A percentile compares a stretch with the other conserved stretches of the same genome.
Evolutionary conservation across 2,888 invertebrate genomes (phyloP).

Genomic region (Eristalinus aeneus): DNA sequence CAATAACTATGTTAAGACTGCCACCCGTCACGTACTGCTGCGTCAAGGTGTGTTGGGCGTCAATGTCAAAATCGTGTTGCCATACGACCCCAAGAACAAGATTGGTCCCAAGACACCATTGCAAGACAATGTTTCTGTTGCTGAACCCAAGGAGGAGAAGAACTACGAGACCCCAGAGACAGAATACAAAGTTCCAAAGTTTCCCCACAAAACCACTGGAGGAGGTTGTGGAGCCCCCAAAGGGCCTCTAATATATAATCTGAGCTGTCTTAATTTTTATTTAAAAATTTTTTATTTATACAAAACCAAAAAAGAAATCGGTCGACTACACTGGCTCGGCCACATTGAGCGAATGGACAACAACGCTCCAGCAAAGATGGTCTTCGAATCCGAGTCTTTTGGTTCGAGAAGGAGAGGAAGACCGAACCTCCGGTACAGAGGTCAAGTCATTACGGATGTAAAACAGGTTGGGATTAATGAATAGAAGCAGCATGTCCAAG

Average conservation of each 20-base stretch:
- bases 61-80: slow-evolving; percentile 99
- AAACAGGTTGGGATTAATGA: too few relatives aligned
- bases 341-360: too few relatives aligned
- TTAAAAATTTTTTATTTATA: slow-evolving; percentile 61
- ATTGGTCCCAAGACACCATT: slow-evolving; percentile 98
- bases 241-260: slow-evolving; percentile 75
- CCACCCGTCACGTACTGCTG: slow-evolving; percentile 98
- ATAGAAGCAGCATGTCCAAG: too few relatives aligned
- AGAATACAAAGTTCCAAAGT: slow-evolving; percentile 80
- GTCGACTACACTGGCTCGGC: too few relatives aligned
- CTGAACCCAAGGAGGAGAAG: slow-evolving; percentile 98
- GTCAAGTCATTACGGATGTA: too few relatives aligned
- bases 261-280: slow-evolving; percentile 59
- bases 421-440: too few relatives aligned
- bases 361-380: too few relatives aligned
- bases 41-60: slow-evolving; percentile 92
- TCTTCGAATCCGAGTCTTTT: too few relatives aligned
- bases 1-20: slow-evolving; percentile 98
- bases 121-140: slow-evolving; percentile 98
- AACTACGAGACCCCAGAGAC: slow-evolving; percentile 81
- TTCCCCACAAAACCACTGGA: slow-evolving; percentile 77
- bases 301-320: slow-evolving; percentile 20
- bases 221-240: slow-evolving; percentile 75
- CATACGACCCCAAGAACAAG: slow-evolving; percentile 98
- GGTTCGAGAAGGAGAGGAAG: too few relatives aligned